phyloP scores from a whole-genome alignment of 1,140 invertebrate species.

The Tetramorium simillimum region DNA sequence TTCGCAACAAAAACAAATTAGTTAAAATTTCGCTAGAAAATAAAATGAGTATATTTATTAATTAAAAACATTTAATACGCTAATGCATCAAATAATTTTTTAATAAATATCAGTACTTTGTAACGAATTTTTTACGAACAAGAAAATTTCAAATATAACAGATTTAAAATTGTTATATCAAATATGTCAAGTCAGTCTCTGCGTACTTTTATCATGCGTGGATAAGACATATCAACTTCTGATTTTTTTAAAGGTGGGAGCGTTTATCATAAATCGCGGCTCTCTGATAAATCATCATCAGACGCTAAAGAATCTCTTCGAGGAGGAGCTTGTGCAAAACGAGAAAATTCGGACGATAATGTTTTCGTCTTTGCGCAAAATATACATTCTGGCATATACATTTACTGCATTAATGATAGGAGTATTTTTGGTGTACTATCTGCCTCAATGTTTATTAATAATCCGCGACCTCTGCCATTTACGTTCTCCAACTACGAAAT shows the following conservation, averaged over 20 bases:
- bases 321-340: not conserved
- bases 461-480: not conserved
- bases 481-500: not conserved
- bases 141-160: not conserved
- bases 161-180: not conserved
- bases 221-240: not conserved
- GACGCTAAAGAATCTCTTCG: not conserved
- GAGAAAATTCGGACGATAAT: not conserved
- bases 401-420: not conserved
- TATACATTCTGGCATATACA: not conserved
- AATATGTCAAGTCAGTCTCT: not conserved
- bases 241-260: not conserved
- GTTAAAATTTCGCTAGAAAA: not conserved
- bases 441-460: not conserved
- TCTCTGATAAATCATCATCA: not conserved
- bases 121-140: not conserved
- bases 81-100: not conserved
- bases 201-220: not conserved
- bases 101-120: not conserved
- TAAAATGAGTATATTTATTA: not conserved
- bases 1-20: not conserved
- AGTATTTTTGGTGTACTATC: not conserved
- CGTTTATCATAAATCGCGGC: not conserved
- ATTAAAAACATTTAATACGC: too few species aligned
- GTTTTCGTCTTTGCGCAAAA: not conserved